Evolutionary conservation across 2,797 vertebrate genomes (phyloP).

Genomic region (Girardinus metallicus): DNA sequence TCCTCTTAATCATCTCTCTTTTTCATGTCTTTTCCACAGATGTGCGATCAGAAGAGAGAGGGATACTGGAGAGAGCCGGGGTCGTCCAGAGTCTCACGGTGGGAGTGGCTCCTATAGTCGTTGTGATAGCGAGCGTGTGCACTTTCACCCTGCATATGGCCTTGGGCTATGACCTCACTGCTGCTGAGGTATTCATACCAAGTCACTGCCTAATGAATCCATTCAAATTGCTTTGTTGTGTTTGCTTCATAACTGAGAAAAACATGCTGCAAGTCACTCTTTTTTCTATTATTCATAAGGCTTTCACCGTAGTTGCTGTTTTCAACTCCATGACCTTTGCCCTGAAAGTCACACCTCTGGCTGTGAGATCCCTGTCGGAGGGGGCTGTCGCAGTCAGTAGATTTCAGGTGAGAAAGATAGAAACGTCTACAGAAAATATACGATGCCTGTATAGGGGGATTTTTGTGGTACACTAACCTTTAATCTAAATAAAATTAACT

Average conservation of each 20-base stretch:
- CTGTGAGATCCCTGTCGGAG: constrained; percentile 82
- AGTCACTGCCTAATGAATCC: background rate
- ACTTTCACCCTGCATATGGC: constrained; percentile 88
- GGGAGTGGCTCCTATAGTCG: constrained; percentile 82
- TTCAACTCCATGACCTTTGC: constrained; percentile 89
- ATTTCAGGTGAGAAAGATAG: constrained; percentile 80
- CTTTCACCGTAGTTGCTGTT: constrained; percentile 86
- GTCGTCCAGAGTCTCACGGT: constrained; percentile 84
- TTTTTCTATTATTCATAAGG: constrained; percentile 64
- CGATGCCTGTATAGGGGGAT: background rate
- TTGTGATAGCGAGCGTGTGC: constrained; percentile 86
- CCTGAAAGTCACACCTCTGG: constrained; percentile 85
- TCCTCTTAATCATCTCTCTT: constrained; percentile 28
- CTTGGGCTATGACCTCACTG: constrained; percentile 84
- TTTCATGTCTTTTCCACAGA: constrained; percentile 66
- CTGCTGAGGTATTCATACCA: constrained; percentile 79
- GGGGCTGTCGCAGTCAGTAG: constrained; percentile 82
- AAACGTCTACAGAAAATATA: background rate
- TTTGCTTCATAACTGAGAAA: background rate
- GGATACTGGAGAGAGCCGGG: constrained; percentile 81
- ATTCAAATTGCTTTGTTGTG: background rate
- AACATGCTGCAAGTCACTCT: background rate
- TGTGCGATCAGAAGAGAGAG: constrained; percentile 80
- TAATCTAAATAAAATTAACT: background rate
- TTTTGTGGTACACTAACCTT: background rate